Base-by-base conservation (phyloP, 2,113 vertebrate species). In the Potamarius usumacintae region DNA sequence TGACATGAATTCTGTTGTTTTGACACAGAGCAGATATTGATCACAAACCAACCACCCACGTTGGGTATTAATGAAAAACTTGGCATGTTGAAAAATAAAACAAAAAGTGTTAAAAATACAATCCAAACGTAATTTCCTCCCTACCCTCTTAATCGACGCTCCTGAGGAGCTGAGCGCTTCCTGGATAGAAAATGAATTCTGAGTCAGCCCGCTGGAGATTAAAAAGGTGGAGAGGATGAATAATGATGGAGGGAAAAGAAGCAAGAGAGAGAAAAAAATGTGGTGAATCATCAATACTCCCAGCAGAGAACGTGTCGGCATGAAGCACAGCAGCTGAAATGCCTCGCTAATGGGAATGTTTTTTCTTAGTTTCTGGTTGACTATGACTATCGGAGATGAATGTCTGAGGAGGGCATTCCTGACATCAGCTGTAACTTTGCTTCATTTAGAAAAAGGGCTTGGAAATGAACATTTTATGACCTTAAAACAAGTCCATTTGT, bases 191-290 rank as follows among this genome's bases (percentile, higher is more conserved):
- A 93, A 91, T 89, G 92, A 94, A 94, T 93, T 95, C 94, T 95
- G 94, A 96, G 92, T 96, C 95, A 95, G 95, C 94, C 94, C 94
- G 91, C 93, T 92, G 92, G 95, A 95, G 95, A 96, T 96, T 96
- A 96, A 95, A 96, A 95, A 95, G 90, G 92, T 94, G 90, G 92
- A 89, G 92, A 91, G 91, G 92, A 95, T 95, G 94, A 96, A 95
- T 96, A 95, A 95, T 94, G 94, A 94, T 92, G 92, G 93, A 93
- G 92, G 60, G 93, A 94, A 94, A 94, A 95, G 93, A 93, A 92
- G 92, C 93, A 53, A 12, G 58, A 76, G 17, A 42, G 69, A 52
- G 18, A n/a, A 42, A 34, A 2, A 92, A 94, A 94, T 92, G 92
- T 94, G 93, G 93, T 89, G 91, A 96, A 92, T 96, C 94, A 95